A percentile compares a stretch with the other conserved stretches of the same genome.
phyloP scores from a whole-genome alignment of 2,888 invertebrate genomes.

The Apeira syringaria region DNA sequence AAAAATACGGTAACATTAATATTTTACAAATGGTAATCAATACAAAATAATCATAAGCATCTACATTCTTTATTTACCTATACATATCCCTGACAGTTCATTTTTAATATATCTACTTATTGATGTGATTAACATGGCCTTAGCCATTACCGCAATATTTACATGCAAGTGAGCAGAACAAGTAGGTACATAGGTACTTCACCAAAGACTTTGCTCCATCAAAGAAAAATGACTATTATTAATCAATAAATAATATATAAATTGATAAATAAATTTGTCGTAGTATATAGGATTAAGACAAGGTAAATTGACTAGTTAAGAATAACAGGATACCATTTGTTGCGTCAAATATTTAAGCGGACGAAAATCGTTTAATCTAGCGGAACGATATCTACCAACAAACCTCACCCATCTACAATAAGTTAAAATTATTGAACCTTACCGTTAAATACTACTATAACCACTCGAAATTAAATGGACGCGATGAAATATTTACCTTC shows the following conservation, averaged over 20 bases:
- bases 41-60: too few species aligned
- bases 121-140: too few species aligned
- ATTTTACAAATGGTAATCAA: too few species aligned
- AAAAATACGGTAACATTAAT: too few species aligned
- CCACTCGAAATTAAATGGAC: conserved; percentile 66
- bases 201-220: not conserved
- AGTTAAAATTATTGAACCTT: conserved; percentile 30
- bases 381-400: conserved; percentile 7
- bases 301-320: conserved; percentile 16
- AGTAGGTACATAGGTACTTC: not conserved
- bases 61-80: too few species aligned
- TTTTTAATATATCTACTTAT: too few species aligned
- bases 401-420: conserved; percentile 12
- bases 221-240: not conserved
- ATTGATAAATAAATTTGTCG: too few species aligned
- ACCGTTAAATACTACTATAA: conserved; percentile 48
- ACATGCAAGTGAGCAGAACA: too few species aligned
- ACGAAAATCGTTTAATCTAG: conserved; percentile 9
- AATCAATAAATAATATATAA: conserved; percentile 3
- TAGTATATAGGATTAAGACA: conserved; percentile 6
- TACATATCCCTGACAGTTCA: too few species aligned
- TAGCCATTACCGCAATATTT: too few species aligned
- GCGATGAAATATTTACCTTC: conserved; percentile 64
- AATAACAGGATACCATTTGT: conserved; percentile 4
- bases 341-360: conserved; percentile 11